phyloP scores from a whole-genome alignment of 2,113 vertebrate species.

The Crotalus viridis region DNA sequence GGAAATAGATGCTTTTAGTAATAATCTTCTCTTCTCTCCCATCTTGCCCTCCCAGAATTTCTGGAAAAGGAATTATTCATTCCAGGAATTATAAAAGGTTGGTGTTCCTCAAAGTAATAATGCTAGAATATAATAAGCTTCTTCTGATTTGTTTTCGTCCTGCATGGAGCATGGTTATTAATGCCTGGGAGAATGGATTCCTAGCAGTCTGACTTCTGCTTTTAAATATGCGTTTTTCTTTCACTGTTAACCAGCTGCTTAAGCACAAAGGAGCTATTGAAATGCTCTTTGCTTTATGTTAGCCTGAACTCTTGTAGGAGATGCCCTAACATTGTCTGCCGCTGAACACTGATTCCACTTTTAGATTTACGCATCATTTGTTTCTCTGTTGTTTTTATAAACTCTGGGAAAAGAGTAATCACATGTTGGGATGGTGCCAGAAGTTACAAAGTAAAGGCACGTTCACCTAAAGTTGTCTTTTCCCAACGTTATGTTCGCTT shows the following conservation, averaged over 20 bases:
- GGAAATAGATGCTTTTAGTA: neutral
- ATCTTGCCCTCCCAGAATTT: neutral
- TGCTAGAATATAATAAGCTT: neutral
- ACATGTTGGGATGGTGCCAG: neutral
- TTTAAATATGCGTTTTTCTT: neutral
- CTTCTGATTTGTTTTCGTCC: neutral
- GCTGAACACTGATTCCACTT: neutral
- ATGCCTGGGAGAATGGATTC: neutral
- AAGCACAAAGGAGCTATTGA: neutral
- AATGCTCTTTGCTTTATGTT: neutral
- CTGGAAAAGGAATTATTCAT: neutral
- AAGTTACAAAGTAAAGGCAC: neutral
- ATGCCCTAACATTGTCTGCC: no score
- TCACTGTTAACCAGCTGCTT: neutral
- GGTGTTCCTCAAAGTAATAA: neutral
- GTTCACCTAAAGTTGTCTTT: neutral
- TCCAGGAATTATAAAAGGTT: neutral
- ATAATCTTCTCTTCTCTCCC: neutral
- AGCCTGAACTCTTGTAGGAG: neutral
- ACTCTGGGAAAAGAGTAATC: neutral
- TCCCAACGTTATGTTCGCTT: neutral
- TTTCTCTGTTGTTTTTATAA: neutral
- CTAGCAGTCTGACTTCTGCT: neutral
- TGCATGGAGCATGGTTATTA: neutral
- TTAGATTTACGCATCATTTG: neutral